Conservation (phyloP, 2,113 vertebrate species). For the Hyla sarda region DNA sequence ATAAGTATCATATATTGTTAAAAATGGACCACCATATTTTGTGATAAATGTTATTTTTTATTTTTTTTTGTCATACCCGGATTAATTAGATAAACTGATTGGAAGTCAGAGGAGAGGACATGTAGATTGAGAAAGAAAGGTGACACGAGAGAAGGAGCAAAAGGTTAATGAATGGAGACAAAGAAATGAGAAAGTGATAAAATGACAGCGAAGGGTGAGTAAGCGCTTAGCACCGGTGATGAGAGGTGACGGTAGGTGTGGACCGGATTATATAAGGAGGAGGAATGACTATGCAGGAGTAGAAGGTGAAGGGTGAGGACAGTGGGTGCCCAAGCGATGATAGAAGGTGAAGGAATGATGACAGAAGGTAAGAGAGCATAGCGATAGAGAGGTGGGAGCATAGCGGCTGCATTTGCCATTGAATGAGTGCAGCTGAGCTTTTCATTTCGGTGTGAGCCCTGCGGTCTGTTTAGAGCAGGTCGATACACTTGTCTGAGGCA, state of each 20-base stretch:
- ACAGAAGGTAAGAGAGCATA: slow-evolving; percentile 43
- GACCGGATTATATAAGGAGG: not conserved
- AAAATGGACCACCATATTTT: no score
- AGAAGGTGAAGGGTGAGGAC: slow-evolving; percentile 39
- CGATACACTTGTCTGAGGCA: slow-evolving; percentile 96
- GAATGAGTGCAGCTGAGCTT: slow-evolving; percentile 66
- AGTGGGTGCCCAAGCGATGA: slow-evolving; percentile 55
- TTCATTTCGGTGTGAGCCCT: slow-evolving; percentile 93
- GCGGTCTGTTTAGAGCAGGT: slow-evolving; percentile 94
- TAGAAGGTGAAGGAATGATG: not conserved
- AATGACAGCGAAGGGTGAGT: not conserved
- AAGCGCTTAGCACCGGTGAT: not conserved
- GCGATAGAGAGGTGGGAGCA: slow-evolving; percentile 25
- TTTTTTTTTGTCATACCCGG: no score
- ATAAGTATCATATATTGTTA: no score
- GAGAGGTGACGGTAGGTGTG: not conserved
- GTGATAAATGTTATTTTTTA: no score
- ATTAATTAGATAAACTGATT: no score
- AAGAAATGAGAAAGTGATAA: not conserved
- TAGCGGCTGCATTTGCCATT: slow-evolving; percentile 25
- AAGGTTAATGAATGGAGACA: not conserved
- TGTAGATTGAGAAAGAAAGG: no score
- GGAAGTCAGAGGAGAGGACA: no score
- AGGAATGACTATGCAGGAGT: not conserved
- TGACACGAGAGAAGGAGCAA: not conserved